Conservation (phyloP, 2,888 invertebrate species). For the Plagiodera versicolora region DNA sequence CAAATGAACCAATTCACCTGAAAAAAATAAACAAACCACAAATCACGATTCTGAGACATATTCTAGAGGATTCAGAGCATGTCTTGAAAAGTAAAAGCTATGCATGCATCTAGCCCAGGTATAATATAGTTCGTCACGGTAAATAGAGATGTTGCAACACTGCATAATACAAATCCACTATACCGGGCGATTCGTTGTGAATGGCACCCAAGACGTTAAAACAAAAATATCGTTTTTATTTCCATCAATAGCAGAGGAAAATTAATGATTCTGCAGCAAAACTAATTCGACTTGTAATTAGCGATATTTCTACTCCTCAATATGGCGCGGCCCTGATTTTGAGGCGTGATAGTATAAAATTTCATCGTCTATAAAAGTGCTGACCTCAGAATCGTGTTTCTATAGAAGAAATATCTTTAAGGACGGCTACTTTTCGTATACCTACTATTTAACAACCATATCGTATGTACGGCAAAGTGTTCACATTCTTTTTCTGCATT, state of each 20-base stretch:
- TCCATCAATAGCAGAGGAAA: too few relatives aligned
- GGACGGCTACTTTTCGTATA: constrained; percentile 5
- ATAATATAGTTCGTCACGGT: neutral
- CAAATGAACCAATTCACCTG: neutral
- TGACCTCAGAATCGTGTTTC: constrained; percentile 9
- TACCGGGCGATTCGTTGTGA: neutral
- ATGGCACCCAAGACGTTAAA: too few relatives aligned
- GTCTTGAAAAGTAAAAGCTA: neutral
- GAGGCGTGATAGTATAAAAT: constrained; percentile 2
- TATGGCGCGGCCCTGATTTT: constrained; percentile 3
- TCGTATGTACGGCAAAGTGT: neutral
- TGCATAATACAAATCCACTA: neutral
- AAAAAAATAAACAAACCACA: neutral
- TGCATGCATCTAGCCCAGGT: neutral
- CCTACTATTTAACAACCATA: neutral
- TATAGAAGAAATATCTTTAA: neutral
- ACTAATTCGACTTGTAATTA: too few relatives aligned
- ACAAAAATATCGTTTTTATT: too few relatives aligned
- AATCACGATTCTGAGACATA: neutral
- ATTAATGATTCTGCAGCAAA: too few relatives aligned
- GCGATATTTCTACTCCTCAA: neutral
- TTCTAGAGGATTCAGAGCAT: neutral
- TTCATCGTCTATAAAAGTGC: neutral
- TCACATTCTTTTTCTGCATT: constrained; percentile 14
- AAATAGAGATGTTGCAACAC: neutral